These are phyloP conservation scores for Bugulina stolonifera DNA, from an alignment of 2,888 invertebrate species.

Conservation along the genomic window DNA sequence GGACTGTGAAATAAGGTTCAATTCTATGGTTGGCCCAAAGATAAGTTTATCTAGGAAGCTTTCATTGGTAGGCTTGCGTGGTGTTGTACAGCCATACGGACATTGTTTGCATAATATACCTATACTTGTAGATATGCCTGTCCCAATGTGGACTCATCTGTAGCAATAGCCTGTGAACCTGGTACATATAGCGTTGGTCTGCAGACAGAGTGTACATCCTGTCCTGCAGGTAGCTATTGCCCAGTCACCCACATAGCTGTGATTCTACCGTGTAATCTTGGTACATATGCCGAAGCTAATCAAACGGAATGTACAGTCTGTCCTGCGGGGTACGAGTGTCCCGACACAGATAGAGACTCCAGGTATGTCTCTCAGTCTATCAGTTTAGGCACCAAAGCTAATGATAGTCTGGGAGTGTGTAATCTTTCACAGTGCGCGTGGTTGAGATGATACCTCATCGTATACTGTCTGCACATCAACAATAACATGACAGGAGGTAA, in stretches of 20 bases:
- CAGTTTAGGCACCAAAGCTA: too few relatives aligned
- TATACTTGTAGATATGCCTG: conserved; percentile 16
- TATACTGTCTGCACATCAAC: too few relatives aligned
- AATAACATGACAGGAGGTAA: too few relatives aligned
- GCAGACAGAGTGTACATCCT: conserved; percentile 36
- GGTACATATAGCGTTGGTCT: conserved; percentile 40
- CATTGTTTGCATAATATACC: not conserved
- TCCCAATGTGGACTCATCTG: conserved; percentile 28
- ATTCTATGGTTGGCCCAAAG: too few relatives aligned
- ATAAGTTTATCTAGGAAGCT: too few relatives aligned
- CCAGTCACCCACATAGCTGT: conserved; percentile 33
- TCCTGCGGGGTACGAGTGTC: conserved; percentile 43
- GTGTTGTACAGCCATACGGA: not conserved
- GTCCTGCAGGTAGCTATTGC: conserved; percentile 34
- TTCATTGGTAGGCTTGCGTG: too few relatives aligned
- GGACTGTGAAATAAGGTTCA: too few relatives aligned
- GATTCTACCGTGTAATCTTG: conserved; percentile 37
- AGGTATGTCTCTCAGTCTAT: too few relatives aligned
- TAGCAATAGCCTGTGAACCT: conserved; percentile 33
- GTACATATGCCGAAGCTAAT: conserved; percentile 41
- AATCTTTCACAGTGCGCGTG: too few relatives aligned
- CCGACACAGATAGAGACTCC: conserved; percentile 34
- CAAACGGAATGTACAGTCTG: conserved; percentile 42
- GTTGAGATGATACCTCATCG: too few relatives aligned
- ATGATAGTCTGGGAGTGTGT: too few relatives aligned